Evolutionary conservation across 1,140 invertebrate species (phyloP).

Genomic region (Temnothorax curvispinosus): DNA sequence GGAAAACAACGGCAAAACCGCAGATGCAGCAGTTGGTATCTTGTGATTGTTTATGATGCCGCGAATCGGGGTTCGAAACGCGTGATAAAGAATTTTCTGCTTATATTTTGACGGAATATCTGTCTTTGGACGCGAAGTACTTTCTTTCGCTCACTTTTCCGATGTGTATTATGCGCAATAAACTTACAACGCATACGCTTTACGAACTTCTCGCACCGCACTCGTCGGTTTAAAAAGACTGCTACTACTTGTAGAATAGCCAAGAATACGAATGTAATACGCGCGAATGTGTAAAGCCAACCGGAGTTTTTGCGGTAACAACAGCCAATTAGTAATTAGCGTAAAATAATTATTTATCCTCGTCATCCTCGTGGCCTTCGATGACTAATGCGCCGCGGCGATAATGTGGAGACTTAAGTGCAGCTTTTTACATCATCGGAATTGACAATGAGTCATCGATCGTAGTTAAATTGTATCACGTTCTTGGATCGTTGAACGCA

Average conservation of each 20-base stretch:
- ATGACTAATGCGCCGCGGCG: conserved; percentile 11
- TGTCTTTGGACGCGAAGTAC: background rate
- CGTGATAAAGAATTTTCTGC: background rate
- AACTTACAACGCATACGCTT: background rate
- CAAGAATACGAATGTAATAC: background rate
- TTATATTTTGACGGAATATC: background rate
- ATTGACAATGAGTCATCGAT: conserved; percentile 35
- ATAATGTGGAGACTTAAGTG: background rate
- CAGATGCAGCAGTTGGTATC: background rate
- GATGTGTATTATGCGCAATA: background rate
- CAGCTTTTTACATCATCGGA: conserved; percentile 1
- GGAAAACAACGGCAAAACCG: conserved; percentile 24
- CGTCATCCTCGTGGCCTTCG: background rate
- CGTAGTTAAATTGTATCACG: conserved; percentile 25
- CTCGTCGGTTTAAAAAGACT: background rate
- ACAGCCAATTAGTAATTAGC: conserved; percentile 17
- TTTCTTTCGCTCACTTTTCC: background rate
- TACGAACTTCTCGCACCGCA: background rate
- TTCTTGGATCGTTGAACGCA: background rate
- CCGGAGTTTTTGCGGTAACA: background rate
- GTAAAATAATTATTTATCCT: conserved; percentile 37
- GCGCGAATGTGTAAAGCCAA: background rate
- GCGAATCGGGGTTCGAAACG: background rate
- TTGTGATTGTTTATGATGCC: conserved; percentile 19
- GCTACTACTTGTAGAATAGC: background rate